phyloP scores from a whole-genome alignment of 2,113 vertebrate genomes.

The Copsychus sechellarum region DNA sequence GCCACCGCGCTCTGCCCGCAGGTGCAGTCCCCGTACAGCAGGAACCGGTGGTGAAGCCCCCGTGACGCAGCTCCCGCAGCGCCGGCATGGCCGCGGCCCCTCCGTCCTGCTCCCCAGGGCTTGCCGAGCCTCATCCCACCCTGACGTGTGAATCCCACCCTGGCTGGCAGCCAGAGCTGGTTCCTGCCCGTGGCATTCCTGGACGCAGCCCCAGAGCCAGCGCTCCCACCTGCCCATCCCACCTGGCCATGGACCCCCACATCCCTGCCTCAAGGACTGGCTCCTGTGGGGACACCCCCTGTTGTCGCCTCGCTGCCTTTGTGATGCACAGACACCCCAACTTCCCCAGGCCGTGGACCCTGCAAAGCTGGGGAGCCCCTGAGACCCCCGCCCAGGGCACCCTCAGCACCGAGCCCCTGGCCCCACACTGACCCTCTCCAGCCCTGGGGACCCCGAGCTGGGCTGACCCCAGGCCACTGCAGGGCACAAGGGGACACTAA shows the following conservation, averaged over 20 bases:
- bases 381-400: neutral
- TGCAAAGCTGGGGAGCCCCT: accelerated
- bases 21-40: slow-evolving; percentile 72
- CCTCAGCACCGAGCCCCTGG: neutral
- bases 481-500: neutral
- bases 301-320: neutral
- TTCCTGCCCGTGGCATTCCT: neutral
- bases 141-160: neutral
- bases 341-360: neutral
- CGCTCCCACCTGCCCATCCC: neutral
- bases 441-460: neutral
- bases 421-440: accelerated
- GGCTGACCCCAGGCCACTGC: accelerated
- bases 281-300: neutral
- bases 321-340: neutral
- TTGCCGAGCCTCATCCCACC: neutral
- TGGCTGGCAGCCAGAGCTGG: neutral
- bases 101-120: neutral
- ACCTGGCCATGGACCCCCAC: accelerated
- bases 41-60: slow-evolving; percentile 70
- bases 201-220: neutral
- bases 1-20: slow-evolving; percentile 31
- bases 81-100: neutral
- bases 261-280: neutral
- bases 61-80: neutral